Conservation (phyloP, 2,797 vertebrate species). For the Pipistrellus kuhlii region DNA sequence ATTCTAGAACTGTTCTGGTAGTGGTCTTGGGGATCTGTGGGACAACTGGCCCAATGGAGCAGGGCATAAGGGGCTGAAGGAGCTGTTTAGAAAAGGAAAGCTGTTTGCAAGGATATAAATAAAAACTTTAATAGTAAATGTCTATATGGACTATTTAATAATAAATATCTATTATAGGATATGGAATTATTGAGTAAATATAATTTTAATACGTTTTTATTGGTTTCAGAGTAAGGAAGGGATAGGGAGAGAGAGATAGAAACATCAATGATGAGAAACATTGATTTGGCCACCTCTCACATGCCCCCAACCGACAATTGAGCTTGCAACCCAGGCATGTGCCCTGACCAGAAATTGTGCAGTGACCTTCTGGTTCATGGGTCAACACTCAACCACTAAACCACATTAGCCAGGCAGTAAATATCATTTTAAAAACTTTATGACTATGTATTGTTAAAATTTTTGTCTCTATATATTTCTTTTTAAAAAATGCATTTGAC, state of each 20-base stretch:
- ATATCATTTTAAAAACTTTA: constrained; percentile 15
- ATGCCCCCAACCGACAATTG: too few species aligned
- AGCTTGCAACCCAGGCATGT: too few species aligned
- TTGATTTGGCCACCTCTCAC: too few species aligned
- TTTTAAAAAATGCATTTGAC: not conserved
- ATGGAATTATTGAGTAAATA: not conserved
- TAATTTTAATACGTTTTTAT: not conserved
- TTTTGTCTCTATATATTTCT: not conserved
- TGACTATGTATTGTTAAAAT: not conserved
- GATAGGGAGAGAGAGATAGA: too few species aligned
- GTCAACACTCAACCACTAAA: too few species aligned
- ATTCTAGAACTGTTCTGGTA: not conserved
- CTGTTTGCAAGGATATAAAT: not conserved
- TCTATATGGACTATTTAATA: not conserved
- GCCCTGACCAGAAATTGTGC: too few species aligned
- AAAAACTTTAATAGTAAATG: not conserved
- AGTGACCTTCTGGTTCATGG: too few species aligned
- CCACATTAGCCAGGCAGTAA: not conserved
- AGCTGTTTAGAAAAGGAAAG: not conserved
- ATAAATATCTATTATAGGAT: not conserved
- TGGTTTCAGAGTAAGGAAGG: too few species aligned
- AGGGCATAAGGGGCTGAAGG: not conserved
- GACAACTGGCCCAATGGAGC: not conserved
- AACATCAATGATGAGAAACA: too few species aligned
- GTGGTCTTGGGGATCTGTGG: not conserved